A percentile compares a stretch with the other conserved stretches of the same genome.
These are phyloP conservation scores for Polypedilum pembai DNA, from an alignment of 1,140 invertebrate genomes.

Conservation along the genomic window DNA sequence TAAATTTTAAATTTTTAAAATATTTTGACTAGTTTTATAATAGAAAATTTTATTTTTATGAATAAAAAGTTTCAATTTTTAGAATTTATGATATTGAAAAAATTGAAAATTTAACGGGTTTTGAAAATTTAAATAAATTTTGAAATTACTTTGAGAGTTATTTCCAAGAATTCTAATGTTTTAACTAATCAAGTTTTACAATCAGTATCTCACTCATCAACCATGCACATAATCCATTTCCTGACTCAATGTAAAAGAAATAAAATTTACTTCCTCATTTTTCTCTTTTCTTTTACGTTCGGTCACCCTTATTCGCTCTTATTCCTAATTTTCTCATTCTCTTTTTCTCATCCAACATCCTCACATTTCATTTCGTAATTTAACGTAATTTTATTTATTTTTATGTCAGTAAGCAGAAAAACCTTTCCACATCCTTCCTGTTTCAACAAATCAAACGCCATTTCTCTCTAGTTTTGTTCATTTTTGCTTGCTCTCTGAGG, in stretches of 20 bases:
- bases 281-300: neutral
- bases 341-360: neutral
- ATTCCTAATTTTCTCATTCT: neutral
- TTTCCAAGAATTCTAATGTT: neutral
- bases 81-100: neutral
- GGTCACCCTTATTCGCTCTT: neutral
- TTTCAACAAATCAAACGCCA: constrained; percentile 6
- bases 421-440: constrained; percentile 20
- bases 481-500: no score
- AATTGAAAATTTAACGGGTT: neutral
- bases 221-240: constrained; percentile 25
- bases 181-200: neutral
- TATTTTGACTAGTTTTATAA: no score
- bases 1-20: no score
- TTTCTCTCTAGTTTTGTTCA: neutral
- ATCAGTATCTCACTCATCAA: neutral
- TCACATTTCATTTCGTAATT: constrained; percentile 13
- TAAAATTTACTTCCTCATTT: constrained; percentile 2
- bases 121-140: neutral
- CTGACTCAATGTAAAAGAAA: constrained; percentile 24
- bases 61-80: no score
- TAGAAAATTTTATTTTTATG: no score
- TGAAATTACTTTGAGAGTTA: neutral
- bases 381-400: constrained; percentile 26
- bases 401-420: constrained; percentile 21